Percentiles rank a stretch among this genome's conserved stretches.
These are phyloP conservation scores for Lycopodina hypogea DNA, from an alignment of 37 sponge, comb jelly and placozoan genomes.

Conservation along the genomic window DNA sequence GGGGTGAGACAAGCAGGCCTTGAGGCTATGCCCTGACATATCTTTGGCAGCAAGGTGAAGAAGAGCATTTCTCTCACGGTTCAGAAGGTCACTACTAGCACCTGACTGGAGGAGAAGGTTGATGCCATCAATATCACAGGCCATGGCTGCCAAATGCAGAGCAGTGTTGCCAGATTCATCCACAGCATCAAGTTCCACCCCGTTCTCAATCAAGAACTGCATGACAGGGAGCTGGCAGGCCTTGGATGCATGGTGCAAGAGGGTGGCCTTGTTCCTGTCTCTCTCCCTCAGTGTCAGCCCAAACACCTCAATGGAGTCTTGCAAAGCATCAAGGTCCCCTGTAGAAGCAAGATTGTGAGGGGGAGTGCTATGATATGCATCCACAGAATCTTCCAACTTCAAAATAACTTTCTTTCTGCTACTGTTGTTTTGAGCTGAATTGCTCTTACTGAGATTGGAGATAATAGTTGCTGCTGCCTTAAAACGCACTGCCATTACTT, in stretches of 20 bases:
- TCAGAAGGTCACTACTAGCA: conserved; percentile 46
- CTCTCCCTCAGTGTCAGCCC: conserved; percentile 29
- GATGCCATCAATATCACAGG: conserved; percentile 28
- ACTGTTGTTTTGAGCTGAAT: too few relatives aligned
- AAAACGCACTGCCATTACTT: too few relatives aligned
- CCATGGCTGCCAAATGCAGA: conserved; percentile 63
- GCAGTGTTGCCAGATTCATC: conserved; percentile 77
- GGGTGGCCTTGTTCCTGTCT: conserved; percentile 42
- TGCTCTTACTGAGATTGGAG: too few relatives aligned
- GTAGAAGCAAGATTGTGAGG: conserved; percentile 41
- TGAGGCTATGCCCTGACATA: not conserved
- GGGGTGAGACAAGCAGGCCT: not conserved
- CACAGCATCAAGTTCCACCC: conserved; percentile 40
- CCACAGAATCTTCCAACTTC: not conserved
- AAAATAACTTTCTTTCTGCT: too few relatives aligned
- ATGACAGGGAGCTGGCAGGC: conserved; percentile 47
- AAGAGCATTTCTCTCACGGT: conserved; percentile 41
- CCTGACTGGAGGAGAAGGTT: conserved; percentile 44
- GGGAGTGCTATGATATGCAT: not conserved
- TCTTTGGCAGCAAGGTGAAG: conserved; percentile 64
- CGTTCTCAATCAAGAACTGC: conserved; percentile 58
- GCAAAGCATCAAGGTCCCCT: conserved; percentile 45
- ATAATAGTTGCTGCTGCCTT: too few relatives aligned
- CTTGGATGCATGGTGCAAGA: conserved; percentile 61
- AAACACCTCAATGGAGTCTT: conserved; percentile 16